Evolutionary conservation across 37 sponge, comb jelly and placozoan species (phyloP).

Genomic region (Theonella swinhoei): DNA sequence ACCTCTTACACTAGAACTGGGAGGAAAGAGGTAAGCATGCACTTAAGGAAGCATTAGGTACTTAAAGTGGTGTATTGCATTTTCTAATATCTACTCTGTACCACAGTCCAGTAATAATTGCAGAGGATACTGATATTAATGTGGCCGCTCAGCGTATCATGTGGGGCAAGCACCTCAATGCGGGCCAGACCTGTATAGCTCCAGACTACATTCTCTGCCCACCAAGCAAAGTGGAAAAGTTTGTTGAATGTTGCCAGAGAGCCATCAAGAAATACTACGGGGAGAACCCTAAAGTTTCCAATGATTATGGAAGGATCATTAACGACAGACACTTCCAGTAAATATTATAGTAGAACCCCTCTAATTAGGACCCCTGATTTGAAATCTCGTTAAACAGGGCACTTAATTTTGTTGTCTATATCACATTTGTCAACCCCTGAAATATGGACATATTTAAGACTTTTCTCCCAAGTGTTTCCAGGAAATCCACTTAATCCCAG

Average conservation of each 20-base stretch:
- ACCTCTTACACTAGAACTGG: slow-evolving; percentile 85
- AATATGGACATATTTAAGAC: too few relatives aligned
- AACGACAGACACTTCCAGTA: slow-evolving; percentile 62
- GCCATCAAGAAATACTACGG: slow-evolving; percentile 71
- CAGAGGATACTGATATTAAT: slow-evolving; percentile 69
- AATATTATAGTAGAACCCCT: too few relatives aligned
- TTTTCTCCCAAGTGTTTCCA: too few relatives aligned
- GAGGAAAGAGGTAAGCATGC: slow-evolving; percentile 61
- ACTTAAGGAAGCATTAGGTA: too few relatives aligned
- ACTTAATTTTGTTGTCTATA: too few relatives aligned
- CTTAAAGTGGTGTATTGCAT: too few relatives aligned
- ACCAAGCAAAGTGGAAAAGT: slow-evolving; percentile 27
- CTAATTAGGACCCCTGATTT: too few relatives aligned
- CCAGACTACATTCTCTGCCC: slow-evolving; percentile 91
- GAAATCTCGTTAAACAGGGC: too few relatives aligned
- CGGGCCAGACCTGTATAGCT: slow-evolving; percentile 93
- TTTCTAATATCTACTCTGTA: too few relatives aligned
- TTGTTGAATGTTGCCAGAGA: slow-evolving; percentile 55
- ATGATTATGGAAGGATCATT: slow-evolving; percentile 68
- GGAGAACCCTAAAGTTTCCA: slow-evolving; percentile 58
- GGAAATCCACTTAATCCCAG: too few relatives aligned
- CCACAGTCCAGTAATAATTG: slow-evolving; percentile 65
- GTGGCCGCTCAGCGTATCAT: slow-evolving; percentile 82
- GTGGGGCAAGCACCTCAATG: slow-evolving; percentile 87
- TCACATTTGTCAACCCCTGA: too few relatives aligned